These are phyloP conservation scores for Andrena praecox DNA, from an alignment of 2,888 invertebrate species.

Conservation along the genomic window DNA sequence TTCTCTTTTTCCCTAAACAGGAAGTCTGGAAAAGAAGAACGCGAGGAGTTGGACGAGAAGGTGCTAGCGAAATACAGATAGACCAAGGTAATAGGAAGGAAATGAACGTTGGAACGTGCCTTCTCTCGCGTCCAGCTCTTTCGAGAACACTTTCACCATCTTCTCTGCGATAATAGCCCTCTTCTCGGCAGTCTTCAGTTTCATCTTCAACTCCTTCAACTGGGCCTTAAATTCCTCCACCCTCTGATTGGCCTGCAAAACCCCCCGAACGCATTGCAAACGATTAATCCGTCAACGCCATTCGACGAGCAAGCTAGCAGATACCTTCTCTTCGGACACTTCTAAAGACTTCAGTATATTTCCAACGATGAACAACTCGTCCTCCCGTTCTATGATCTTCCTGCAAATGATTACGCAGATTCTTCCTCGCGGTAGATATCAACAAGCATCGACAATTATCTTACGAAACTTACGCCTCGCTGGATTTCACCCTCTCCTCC, in stretches of 20 bases:
- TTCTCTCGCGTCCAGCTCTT: constrained; percentile 91
- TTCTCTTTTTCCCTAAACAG: constrained; percentile 94
- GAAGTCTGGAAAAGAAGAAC: constrained; percentile 89
- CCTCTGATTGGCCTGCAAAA: constrained; percentile 87
- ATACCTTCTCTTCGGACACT: constrained; percentile 88
- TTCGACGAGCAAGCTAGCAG: not conserved
- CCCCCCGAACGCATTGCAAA: not conserved
- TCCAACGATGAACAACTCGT: constrained; percentile 89
- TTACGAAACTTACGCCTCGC: constrained; percentile 85
- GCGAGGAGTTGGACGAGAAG: not conserved
- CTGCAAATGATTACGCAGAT: constrained; percentile 66
- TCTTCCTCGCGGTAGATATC: not conserved
- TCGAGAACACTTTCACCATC: constrained; percentile 90
- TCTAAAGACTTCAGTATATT: constrained; percentile 90
- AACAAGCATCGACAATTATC: not conserved
- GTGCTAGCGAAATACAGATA: not conserved
- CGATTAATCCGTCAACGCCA: not conserved
- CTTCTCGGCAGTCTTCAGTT: constrained; percentile 86
- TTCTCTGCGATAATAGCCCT: constrained; percentile 90
- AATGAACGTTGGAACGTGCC: constrained; percentile 82
- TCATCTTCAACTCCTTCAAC: constrained; percentile 77
- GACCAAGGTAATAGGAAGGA: not conserved
- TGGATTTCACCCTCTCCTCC: constrained; percentile 88
- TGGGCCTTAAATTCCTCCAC: constrained; percentile 88
- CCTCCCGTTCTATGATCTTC: constrained; percentile 90